Percentiles rank a stretch among this genome's conserved stretches.
These are phyloP conservation scores for Dendrocincla tyrannina DNA, from an alignment of 2,797 vertebrate genomes.

Conservation along the genomic window DNA sequence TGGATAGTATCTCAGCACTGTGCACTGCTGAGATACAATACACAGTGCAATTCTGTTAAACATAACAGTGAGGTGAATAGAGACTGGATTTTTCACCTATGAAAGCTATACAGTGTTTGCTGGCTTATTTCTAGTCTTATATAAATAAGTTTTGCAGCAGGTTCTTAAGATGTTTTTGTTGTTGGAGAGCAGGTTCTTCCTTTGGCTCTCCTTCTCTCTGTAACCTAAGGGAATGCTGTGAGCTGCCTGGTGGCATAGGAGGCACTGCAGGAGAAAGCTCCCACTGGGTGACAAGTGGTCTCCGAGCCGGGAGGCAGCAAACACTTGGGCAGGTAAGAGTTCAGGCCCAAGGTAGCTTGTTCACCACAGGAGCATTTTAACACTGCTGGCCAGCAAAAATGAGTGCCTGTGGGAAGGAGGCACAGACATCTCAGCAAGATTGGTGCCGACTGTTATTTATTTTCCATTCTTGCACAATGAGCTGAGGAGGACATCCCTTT, in stretches of 20 bases:
- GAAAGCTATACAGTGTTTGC: not conserved
- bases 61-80: fast-evolving
- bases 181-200: not conserved
- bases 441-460: not conserved
- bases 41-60: not conserved
- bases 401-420: not conserved
- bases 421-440: not conserved
- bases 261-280: not conserved
- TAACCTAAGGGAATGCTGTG: not conserved
- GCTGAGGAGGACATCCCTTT: not conserved
- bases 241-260: not conserved
- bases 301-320: not conserved
- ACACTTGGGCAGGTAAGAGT: not conserved
- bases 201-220: not conserved
- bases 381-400: not conserved
- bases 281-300: not conserved
- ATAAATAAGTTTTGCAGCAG: not conserved
- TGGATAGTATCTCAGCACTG: not conserved
- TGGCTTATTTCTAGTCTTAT: not conserved
- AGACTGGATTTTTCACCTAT: not conserved
- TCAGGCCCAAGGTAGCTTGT: not conserved
- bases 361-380: not conserved
- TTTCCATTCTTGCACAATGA: not conserved
- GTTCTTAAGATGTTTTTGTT: not conserved
- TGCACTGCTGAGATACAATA: not conserved